Base-by-base conservation (phyloP, 2,113 vertebrate genomes). In the Labrus mixtus region DNA sequence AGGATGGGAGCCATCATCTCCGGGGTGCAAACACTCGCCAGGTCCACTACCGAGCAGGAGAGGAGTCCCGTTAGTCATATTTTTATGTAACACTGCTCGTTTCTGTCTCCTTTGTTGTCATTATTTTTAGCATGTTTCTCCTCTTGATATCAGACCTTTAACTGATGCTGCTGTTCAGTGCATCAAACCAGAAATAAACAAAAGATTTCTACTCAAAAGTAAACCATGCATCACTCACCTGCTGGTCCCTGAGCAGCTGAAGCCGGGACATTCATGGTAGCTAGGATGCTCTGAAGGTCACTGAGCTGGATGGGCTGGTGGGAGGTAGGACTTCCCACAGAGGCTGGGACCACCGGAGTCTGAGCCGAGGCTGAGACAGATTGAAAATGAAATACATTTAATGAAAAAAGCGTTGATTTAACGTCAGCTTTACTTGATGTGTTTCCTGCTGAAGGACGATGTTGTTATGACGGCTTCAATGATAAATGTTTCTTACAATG, bases 1-100 rank as follows among this genome's bases (percentile, higher is more conserved):
- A 99, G 94, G 91, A 99, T 99, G 43, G 98, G 98, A 36, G 97
- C 98, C 98, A 99, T 99, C 85, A 99, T 95, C 92, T 99, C 98
- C 0, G 97, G 98, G 10, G 97, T 99, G 90, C 98, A 93, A 15
- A 99, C 96, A 0, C 95, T 96, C 3, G 97, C 95, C 70, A 99
- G 90, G 90, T 99, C 98, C 91, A 99, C 97, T 97, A 5, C 19
- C 68, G 29, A 10, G 37, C 19, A 58, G 22, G 4, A 67, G 66
- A 29, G 12, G 48, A 46, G 8, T 5, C 2, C 43, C 29, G 6
- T 45, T 5, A 41, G 11, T 41, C 39, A 41, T 10, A 41, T 41
- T 10, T 10, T 41, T 11, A 41, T 41, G 29, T 33, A 33, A 33
- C 6, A 6, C 29, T 33, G 29, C 29, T 33, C 25, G 1, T 25